Evolutionary conservation across 2,797 vertebrate species (phyloP).

Genomic region (Momotus momota): DNA sequence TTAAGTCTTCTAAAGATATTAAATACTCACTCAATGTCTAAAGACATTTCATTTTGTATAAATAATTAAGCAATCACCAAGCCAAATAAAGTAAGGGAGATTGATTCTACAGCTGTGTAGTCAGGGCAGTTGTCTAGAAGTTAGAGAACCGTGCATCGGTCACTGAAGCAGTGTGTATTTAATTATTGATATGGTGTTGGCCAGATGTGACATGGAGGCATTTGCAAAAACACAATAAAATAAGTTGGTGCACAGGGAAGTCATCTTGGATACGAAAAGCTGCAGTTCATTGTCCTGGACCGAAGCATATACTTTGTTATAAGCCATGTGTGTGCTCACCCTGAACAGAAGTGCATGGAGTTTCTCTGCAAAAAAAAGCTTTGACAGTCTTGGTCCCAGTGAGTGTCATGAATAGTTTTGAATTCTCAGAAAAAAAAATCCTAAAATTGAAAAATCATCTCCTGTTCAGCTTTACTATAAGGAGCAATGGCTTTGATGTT

Average conservation of each 20-base stretch:
- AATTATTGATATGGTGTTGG: slow-evolving; percentile 39
- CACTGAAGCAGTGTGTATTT: slow-evolving; percentile 24
- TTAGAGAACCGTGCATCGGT: slow-evolving; percentile 2
- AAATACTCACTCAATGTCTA: neutral
- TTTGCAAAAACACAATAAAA: slow-evolving; percentile 47
- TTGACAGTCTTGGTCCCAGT: neutral
- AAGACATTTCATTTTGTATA: slow-evolving; percentile 39
- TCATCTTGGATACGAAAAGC: neutral
- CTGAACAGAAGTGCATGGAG: fast-evolving
- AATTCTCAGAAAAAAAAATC: neutral
- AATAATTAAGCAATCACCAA: slow-evolving; percentile 51
- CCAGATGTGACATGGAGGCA: slow-evolving; percentile 22
- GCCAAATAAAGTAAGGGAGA: slow-evolving; percentile 51
- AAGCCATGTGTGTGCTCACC: neutral
- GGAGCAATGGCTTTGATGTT: neutral
- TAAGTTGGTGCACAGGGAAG: neutral
- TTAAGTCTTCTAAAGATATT: neutral
- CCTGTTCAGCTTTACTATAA: neutral
- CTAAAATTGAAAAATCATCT: neutral
- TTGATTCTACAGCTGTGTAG: neutral
- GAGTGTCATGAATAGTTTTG: neutral
- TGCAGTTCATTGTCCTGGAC: neutral
- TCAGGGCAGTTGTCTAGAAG: slow-evolving; percentile 1
- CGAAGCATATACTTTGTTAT: neutral
- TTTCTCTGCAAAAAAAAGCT: neutral